A percentile compares a stretch with the other conserved stretches of the same genome.
Conservation (phyloP, 2,888 invertebrate species). For the Disparrhopalites patrizii region DNA sequence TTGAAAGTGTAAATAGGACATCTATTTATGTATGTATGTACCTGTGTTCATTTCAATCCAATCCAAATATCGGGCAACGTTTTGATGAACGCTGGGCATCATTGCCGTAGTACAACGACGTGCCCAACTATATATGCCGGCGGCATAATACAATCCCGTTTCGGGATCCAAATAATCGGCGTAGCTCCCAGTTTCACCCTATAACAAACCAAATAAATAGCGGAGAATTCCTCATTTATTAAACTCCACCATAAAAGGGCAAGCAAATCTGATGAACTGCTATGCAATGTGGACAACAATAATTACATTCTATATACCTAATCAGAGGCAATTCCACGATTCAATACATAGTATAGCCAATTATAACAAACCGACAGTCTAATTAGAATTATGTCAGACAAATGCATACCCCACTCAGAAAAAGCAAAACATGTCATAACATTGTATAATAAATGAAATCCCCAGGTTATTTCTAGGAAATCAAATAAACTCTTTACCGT, state of each 20-base stretch:
- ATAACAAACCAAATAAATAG: too few species aligned
- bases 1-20: neutral
- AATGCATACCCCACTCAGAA: neutral
- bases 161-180: constrained; percentile 9
- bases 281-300: too few species aligned
- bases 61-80: constrained; percentile 11
- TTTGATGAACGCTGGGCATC: constrained; percentile 15
- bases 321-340: too few species aligned
- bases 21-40: neutral
- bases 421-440: too few species aligned
- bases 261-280: too few species aligned
- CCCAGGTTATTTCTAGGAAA: neutral
- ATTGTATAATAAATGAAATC: too few species aligned
- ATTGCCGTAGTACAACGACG: neutral
- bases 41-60: constrained; percentile 21
- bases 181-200: constrained; percentile 18
- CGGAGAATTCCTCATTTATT: too few species aligned
- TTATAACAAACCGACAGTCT: neutral
- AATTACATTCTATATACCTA: too few species aligned
- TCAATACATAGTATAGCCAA: too few species aligned
- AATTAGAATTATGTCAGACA: neutral
- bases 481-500: neutral
- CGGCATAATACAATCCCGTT: constrained; percentile 12
- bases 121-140: constrained; percentile 9
- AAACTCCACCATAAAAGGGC: too few species aligned